Evolutionary conservation across 2,113 vertebrate species (phyloP).

Genomic region (Epinephelus fuscoguttatus): DNA sequence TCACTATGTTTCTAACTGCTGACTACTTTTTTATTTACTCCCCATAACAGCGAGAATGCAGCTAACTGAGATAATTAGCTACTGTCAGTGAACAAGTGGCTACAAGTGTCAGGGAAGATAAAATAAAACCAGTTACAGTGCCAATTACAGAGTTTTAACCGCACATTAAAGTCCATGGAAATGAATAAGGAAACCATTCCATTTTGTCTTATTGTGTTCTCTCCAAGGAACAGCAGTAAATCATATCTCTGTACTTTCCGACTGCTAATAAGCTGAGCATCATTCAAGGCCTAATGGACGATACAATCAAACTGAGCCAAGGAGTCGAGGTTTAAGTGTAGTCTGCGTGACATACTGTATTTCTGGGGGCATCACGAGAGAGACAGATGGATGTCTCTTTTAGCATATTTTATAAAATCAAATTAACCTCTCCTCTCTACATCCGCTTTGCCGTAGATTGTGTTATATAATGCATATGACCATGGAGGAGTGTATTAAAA

Average conservation of each 20-base stretch:
- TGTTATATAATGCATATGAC: not conserved
- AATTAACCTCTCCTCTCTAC: conserved; percentile 26
- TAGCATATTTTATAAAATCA: conserved; percentile 29
- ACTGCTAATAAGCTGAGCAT: conserved; percentile 55
- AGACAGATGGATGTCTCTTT: conserved; percentile 27
- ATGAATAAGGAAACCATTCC: conserved; percentile 53
- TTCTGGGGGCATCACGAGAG: not conserved
- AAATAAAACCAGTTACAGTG: conserved; percentile 24
- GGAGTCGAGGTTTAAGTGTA: conserved; percentile 29
- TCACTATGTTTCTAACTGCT: not conserved
- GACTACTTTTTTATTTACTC: conserved; percentile 40
- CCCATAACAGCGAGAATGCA: conserved; percentile 26
- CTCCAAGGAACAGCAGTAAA: conserved; percentile 59
- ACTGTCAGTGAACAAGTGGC: conserved; percentile 49
- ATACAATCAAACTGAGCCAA: conserved; percentile 46
- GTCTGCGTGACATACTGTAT: conserved; percentile 22
- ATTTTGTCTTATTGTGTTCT: conserved; percentile 57
- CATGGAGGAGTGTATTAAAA: not conserved
- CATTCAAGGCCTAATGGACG: conserved; percentile 55
- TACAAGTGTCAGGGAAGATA: conserved; percentile 46
- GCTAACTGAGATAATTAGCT: conserved; percentile 52
- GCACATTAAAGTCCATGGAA: conserved; percentile 62
- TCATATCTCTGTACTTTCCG: conserved; percentile 42
- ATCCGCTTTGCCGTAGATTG: not conserved
- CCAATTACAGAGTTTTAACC: conserved; percentile 51